Base-by-base conservation (phyloP, 2,797 vertebrate genomes). In the Trematomus bernacchii region DNA sequence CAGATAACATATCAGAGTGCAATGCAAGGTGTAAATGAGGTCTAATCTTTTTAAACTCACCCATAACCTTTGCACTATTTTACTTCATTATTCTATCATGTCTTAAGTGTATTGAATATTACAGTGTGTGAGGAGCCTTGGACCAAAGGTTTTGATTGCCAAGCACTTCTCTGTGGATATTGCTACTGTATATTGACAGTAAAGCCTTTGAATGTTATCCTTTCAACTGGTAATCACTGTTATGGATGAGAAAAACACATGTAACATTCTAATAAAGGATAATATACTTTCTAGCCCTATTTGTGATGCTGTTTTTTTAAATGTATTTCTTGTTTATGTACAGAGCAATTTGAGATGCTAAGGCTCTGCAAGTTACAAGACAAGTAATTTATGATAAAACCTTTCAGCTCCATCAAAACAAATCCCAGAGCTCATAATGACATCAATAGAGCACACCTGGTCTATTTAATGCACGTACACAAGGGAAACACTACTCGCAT, bases 361-460 rank as follows among this genome's bases (percentile, higher is more conserved):
- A 7, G 18, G 1, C 21, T 52, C 40, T 18, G 19, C 6, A 51
- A 6, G 57, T 30, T 54, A 3, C 5, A 47, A 23, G 27, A 12
- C 18, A 33, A 3, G 42, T 16, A 7, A 4, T 23, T 21, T 15
- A 58, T 4, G 54, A 30, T 48, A 4, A 70, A 73, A 46, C 40
- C 6, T 55, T 42, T 69, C 6, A 27, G 21, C 5, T 47, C 23
- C 42, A 54, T 43, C 58, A 14, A 16, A 4, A 7, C 8, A 3
- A 68, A 48, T 53, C 46, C 40, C 58, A 30, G 37, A 62, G 61
- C 40, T 52, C 18, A 19, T 52, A 53, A 42, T 58, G 37, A 67
- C 37, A 67, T 62, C 58, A 58, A 57, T 12, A 13, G 16, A 67
- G 63, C 50, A 27, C 53, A 52, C 42, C 44, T 59, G 60, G 65